Conservation (phyloP, 2,888 invertebrate species). For the Lasiommata megera region DNA sequence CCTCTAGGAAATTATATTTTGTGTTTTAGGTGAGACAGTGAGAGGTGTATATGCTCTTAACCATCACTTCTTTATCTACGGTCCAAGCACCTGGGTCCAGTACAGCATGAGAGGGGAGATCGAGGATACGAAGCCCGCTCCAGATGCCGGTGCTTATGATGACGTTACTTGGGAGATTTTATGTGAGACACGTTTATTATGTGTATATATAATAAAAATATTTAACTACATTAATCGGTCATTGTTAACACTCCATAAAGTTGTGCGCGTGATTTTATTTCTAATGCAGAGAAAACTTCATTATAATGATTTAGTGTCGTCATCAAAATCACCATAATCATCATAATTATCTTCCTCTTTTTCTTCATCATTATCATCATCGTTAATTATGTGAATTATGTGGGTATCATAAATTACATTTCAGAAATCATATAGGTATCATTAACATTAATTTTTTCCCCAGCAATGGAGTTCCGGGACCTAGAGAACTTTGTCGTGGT, state of each 20-base stretch:
- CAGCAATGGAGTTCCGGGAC: constrained; percentile 87
- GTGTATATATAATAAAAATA: no score
- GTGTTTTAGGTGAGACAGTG: constrained; percentile 64
- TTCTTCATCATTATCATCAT: no score
- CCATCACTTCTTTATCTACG: constrained; percentile 87
- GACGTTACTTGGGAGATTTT: constrained; percentile 87
- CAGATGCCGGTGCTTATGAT: constrained; percentile 80
- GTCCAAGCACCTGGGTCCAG: constrained; percentile 87
- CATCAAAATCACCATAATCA: no score
- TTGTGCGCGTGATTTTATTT: no score
- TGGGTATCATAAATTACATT: no score
- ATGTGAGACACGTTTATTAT: constrained; percentile 81
- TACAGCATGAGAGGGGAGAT: constrained; percentile 90
- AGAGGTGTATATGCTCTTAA: constrained; percentile 70
- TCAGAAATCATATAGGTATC: no score
- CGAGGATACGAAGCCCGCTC: constrained; percentile 80
- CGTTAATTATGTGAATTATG: no score
- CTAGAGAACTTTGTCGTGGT: constrained; percentile 86
- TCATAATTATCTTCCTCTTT: no score
- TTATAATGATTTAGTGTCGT: no score
- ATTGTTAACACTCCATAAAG: no score
- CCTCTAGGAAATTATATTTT: background rate
- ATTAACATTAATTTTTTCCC: constrained; percentile 1
- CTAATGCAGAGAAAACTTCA: no score
- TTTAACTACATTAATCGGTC: no score